Evolutionary conservation across 2,113 vertebrate genomes (phyloP), one percentile per base, ranked within the genome.

Genomic region (Sphaerodactylus townsendi): DNA sequence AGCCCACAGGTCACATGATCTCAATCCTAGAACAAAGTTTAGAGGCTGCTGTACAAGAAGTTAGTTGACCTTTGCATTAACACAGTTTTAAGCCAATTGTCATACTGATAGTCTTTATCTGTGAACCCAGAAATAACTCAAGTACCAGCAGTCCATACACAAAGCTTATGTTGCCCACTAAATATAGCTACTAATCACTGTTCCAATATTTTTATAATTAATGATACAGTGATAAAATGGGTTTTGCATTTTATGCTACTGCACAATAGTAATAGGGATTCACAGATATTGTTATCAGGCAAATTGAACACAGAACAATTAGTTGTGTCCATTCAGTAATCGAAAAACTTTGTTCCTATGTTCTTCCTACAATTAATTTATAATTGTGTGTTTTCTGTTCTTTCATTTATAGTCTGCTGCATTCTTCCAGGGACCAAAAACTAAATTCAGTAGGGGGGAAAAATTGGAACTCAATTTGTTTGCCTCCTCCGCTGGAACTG

Each of bases 371-470:
- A 1, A 17, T 77, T 81, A 84, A 86, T 35, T 75, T 14, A 9
- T 21, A 71, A 1, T 10, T 62, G 53, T 2, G 37, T 75, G 17
- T 21, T 19, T 79, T 84, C 77, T 44, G 82, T 56, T 4, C 7
- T 41, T 46, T 23, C n/a, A 59, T 37, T 79, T 1, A 8, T 9
- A 46, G 6, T 50, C 3, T 59, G 33, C 19, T 71, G 28, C 33
- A 59, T 77, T 79, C 41, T 15, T 83, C 46, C 56, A 64, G 73
- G 23, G 50, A 46, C 30, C 41, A 76, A n/a, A 33, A 48, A 56
- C 77, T 79, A 87, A 44, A 21, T 3, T 78, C 84, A 28, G 28
- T 53, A 77, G n/a, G 50, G 50, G 13, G 15, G 88, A 88, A 3
- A 85, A 86, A 81, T 9, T 4, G 65, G 39, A 77, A 56, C 23